These are phyloP conservation scores for Drosophila ananassae DNA, from an alignment of 1,140 invertebrate genomes.

Conservation along the genomic window DNA sequence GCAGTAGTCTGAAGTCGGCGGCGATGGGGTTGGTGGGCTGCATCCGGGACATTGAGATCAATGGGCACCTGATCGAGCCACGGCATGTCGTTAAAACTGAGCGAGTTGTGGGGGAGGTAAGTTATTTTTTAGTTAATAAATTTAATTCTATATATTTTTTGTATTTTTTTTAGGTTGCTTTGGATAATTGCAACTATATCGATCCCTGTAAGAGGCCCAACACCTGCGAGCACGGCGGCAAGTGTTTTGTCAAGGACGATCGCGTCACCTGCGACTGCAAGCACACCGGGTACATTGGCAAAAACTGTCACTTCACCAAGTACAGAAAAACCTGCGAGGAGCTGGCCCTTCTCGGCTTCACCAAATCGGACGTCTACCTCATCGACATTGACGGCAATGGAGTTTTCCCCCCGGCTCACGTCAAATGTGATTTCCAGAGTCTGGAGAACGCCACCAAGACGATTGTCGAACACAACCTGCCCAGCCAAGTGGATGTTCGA, in stretches of 20 bases:
- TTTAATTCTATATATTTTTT: background rate
- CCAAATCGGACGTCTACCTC: slow-evolving; percentile 93
- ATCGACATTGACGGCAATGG: slow-evolving; percentile 98
- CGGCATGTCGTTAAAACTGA: slow-evolving; percentile 91
- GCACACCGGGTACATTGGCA: slow-evolving; percentile 93
- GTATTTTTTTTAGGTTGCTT: slow-evolving; percentile 86
- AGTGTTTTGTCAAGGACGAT: slow-evolving; percentile 95
- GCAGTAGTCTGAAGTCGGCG: slow-evolving; percentile 88
- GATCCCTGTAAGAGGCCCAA: slow-evolving; percentile 95
- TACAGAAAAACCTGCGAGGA: slow-evolving; percentile 96
- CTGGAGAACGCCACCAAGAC: slow-evolving; percentile 94
- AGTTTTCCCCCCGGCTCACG: slow-evolving; percentile 93
- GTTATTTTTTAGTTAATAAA: no score
- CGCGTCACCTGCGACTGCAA: slow-evolving; percentile 94
- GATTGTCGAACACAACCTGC: slow-evolving; percentile 96
- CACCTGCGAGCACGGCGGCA: slow-evolving; percentile 95
- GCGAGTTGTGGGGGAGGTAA: slow-evolving; percentile 89
- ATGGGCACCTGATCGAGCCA: slow-evolving; percentile 89
- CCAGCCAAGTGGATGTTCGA: slow-evolving; percentile 94
- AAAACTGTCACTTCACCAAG: slow-evolving; percentile 96
- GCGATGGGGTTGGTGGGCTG: slow-evolving; percentile 93
- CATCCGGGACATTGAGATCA: slow-evolving; percentile 94
- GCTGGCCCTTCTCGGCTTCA: slow-evolving; percentile 92
- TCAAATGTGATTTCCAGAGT: slow-evolving; percentile 95
- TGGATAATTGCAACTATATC: slow-evolving; percentile 95